A percentile compares a stretch with the other conserved stretches of the same genome.
These are phyloP conservation scores for Dysmachus trigonus DNA, from an alignment of 2,888 invertebrate genomes.

Conservation along the genomic window DNA sequence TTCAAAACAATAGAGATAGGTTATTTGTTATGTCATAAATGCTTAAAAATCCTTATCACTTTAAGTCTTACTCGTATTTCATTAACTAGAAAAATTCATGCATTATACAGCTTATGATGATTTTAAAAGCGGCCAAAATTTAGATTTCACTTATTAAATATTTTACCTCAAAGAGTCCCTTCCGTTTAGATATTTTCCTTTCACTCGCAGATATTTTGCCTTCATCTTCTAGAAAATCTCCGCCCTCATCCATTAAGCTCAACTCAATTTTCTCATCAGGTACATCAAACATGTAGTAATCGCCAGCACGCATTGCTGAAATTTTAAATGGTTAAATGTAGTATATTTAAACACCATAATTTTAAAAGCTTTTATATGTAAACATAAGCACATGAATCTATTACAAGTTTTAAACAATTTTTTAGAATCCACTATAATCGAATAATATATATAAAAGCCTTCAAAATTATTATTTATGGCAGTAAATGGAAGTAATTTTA, in stretches of 20 bases:
- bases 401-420: neutral
- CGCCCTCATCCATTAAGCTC: slow-evolving; percentile 71
- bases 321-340: neutral
- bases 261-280: slow-evolving; percentile 81
- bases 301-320: slow-evolving; percentile 94
- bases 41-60: neutral
- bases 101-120: neutral
- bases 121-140: neutral
- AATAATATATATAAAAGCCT: neutral
- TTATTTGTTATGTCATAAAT: neutral
- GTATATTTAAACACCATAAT: neutral
- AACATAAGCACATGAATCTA: neutral
- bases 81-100: neutral
- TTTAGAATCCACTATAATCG: too few species aligned
- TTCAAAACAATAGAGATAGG: neutral
- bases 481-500: neutral
- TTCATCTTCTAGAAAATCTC: slow-evolving; percentile 64
- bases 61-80: neutral
- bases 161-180: slow-evolving; percentile 60
- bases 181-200: slow-evolving; percentile 62
- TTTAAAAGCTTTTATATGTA: neutral
- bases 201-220: slow-evolving; percentile 60
- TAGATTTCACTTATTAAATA: neutral
- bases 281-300: slow-evolving; percentile 99
- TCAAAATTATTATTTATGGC: neutral